Evolutionary conservation across 2,113 vertebrate species (phyloP).

Genomic region (Numida meleagris): DNA sequence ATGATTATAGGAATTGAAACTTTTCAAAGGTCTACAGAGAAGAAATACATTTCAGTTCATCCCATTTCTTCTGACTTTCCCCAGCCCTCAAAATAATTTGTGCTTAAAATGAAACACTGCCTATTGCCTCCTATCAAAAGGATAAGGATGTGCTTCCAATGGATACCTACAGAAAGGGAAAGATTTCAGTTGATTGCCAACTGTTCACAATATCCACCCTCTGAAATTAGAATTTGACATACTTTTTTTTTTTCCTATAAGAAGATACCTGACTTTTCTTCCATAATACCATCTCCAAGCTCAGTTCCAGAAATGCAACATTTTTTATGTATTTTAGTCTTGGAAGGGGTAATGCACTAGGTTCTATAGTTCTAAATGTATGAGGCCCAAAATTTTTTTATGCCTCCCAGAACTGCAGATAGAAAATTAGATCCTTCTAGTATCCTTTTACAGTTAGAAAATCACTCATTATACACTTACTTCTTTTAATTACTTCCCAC

Average conservation of each 20-base stretch:
- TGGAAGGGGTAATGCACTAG: background rate
- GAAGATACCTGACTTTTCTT: background rate
- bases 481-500: slow-evolving; percentile 40
- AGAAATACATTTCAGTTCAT: background rate
- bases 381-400: background rate
- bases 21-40: background rate
- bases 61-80: background rate
- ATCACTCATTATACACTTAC: background rate
- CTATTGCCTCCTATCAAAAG: background rate
- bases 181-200: background rate
- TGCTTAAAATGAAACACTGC: slow-evolving; percentile 1
- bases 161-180: background rate
- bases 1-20: background rate
- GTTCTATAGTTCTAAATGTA: background rate
- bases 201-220: background rate
- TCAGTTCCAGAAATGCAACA: background rate
- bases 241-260: background rate
- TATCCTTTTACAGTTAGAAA: background rate
- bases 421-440: background rate
- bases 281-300: background rate
- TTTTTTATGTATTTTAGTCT: background rate
- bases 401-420: background rate
- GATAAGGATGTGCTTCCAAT: background rate
- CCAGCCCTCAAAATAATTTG: background rate
- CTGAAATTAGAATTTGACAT: background rate